Base-by-base conservation (phyloP, 2,888 invertebrate genomes). In the Pyrochroa serraticornis region DNA sequence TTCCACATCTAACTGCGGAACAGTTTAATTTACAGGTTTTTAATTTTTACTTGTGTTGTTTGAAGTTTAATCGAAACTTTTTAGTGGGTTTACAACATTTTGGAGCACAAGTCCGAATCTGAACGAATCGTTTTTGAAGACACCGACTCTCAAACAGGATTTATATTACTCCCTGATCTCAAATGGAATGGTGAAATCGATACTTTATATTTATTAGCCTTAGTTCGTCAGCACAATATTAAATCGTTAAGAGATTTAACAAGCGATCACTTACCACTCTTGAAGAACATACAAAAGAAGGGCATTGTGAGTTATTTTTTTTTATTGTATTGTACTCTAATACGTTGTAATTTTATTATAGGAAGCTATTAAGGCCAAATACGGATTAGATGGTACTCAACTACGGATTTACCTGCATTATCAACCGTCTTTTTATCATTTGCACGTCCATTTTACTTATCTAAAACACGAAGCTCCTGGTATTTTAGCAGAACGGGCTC, bases 51-150 rank as follows among this genome's bases (percentile, higher is more conserved):
- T 22, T 22, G 22, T 22, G 22, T 2, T 3, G 5, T 5, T 22
- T 3, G 22, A 22, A 22, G 3, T 22, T 22, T 22, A 22, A 22
- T 22, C 5, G 22, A 22, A 22, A 22, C 2, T 60, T 85, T 87
- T 12, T 80, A 97, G 93, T 99, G 99, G 99, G 92, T 98, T 0
- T 92, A 93, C 78, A 99, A 99, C 77, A 95, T 99, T 61, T 78
- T 99, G 48, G 92, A 95, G 52, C 94, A 95, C 71, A 93, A 92
- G 76, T 87, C 90, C 42, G 99, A 99, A 82, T 82, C 83, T 1
- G 97, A 98, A 14, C 85, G 94, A 62, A 89, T 99, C 43, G 83
- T 96, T 5, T 91, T 87, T 75, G 92, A 93, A 76, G 92, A 95
- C 77, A 70, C 83, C 3, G 88, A 93, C 75, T 86, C 90, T 1